Conservation (phyloP, 2,888 invertebrate species). For the Thysanoteuthis rhombus region DNA sequence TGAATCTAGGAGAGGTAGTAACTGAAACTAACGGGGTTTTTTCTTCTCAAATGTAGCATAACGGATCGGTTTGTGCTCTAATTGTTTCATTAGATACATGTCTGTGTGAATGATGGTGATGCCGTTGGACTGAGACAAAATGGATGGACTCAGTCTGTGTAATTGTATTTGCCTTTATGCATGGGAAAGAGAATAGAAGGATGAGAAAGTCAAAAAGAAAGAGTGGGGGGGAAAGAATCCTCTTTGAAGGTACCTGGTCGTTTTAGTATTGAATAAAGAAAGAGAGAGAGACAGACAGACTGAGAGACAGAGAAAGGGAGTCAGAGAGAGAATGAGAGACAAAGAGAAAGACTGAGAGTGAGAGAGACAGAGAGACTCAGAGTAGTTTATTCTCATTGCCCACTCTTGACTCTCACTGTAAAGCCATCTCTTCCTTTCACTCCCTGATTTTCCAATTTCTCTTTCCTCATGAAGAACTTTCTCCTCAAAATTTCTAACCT, state of each 20-base stretch:
- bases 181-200: not conserved
- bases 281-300: no score
- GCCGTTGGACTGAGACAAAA: not conserved
- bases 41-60: not conserved
- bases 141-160: not conserved
- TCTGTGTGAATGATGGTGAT: not conserved
- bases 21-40: not conserved
- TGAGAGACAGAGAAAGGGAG: no score
- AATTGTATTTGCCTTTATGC: not conserved
- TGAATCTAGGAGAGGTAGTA: not conserved
- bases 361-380: no score
- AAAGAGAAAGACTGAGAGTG: no score
- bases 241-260: not conserved
- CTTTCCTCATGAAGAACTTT: not conserved
- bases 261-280: no score
- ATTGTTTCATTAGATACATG: not conserved
- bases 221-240: not conserved
- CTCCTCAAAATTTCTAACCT: no score
- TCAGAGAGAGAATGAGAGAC: no score
- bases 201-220: not conserved
- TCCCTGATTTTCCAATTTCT: not conserved
- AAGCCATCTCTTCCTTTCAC: not conserved
- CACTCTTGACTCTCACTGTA: not conserved
- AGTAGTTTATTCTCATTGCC: not conserved
- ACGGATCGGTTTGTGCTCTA: not conserved